Conservation (phyloP, 1,140 invertebrate species). For the Drosophila auraria region DNA sequence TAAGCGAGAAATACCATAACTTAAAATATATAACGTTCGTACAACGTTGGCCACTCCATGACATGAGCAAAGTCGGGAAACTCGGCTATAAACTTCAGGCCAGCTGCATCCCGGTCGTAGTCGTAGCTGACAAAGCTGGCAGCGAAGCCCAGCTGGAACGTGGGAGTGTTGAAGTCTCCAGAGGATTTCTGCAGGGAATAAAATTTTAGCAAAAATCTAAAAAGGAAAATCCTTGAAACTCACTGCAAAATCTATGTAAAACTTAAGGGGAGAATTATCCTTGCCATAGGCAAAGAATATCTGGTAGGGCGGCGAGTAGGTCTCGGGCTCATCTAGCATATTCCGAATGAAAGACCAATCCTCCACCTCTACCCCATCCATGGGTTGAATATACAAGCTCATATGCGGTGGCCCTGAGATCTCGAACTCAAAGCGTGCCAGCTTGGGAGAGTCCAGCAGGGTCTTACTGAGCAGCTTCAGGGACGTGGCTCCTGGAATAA, state of each 20-base stretch:
- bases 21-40: conserved; percentile 75
- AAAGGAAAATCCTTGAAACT: neutral
- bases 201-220: neutral
- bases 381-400: conserved; percentile 88
- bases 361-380: conserved; percentile 86
- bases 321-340: conserved; percentile 85
- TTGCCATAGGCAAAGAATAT: conserved; percentile 88
- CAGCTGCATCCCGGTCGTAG: conserved; percentile 51
- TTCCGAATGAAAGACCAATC: conserved; percentile 88
- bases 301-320: conserved; percentile 88
- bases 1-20: neutral
- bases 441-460: conserved; percentile 14
- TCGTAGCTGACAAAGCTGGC: conserved; percentile 73
- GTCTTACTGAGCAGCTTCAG: conserved; percentile 49
- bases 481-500: conserved; percentile 38
- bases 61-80: conserved; percentile 72
- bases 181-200: conserved; percentile 37
- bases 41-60: conserved; percentile 79
- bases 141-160: conserved; percentile 67
- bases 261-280: conserved; percentile 87
- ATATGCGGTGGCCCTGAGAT: conserved; percentile 89
- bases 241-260: conserved; percentile 88
- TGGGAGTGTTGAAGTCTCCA: conserved; percentile 48
- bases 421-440: conserved; percentile 56
- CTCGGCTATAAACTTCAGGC: conserved; percentile 61